A percentile compares a stretch with the other conserved stretches of the same genome.
Evolutionary conservation across 2,797 vertebrate species (phyloP).

Genomic region (Podarcis siculus): DNA sequence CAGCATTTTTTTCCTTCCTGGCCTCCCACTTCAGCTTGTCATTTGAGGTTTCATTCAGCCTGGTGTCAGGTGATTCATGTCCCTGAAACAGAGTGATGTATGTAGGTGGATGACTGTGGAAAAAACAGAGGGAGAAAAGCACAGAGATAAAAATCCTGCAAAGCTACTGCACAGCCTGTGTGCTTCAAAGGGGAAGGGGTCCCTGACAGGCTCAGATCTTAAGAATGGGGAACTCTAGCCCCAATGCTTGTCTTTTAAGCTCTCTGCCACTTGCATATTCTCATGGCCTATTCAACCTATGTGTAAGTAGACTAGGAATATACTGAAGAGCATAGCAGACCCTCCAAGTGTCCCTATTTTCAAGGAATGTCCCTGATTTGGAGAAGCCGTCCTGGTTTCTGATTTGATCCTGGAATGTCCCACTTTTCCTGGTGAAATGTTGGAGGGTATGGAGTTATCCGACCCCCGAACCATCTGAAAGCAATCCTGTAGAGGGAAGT

Average conservation of each 20-base stretch:
- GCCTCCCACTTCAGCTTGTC: not conserved
- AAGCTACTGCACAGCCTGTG: not conserved
- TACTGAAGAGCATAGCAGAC: too few species aligned
- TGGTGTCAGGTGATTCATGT: not conserved
- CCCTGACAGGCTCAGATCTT: not conserved
- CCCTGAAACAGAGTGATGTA: not conserved
- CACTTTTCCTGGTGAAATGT: too few species aligned
- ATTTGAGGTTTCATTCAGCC: slow-evolving; percentile 8
- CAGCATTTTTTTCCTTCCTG: not conserved
- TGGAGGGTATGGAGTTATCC: too few species aligned
- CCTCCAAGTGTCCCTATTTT: too few species aligned
- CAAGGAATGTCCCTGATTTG: too few species aligned
- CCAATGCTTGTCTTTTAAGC: not conserved
- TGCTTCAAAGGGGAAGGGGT: not conserved
- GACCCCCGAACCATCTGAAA: too few species aligned
- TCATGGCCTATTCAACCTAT: too few species aligned
- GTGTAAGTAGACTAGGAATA: too few species aligned
- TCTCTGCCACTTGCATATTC: too few species aligned
- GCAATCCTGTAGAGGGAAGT: too few species aligned
- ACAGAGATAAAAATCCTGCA: not conserved
- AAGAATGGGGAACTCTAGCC: not conserved
- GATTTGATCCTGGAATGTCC: too few species aligned
- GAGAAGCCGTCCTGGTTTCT: too few species aligned
- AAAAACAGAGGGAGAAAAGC: not conserved
- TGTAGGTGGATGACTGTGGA: not conserved